Evolutionary conservation across 2,888 invertebrate genomes (phyloP).

Genomic region (Eudasyphora cyanicolor): DNA sequence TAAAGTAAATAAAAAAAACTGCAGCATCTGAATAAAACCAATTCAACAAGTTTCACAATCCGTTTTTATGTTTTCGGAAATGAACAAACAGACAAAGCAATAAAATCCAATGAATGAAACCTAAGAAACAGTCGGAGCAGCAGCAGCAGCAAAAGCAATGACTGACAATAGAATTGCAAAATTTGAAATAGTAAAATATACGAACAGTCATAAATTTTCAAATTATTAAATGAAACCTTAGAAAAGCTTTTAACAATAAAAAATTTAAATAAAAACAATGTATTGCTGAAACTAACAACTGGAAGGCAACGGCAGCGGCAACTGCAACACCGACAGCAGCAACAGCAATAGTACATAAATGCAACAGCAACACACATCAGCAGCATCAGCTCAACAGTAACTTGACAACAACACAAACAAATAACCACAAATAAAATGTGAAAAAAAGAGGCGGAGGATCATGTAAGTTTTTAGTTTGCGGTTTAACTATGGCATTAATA

Average conservation of each 20-base stretch:
- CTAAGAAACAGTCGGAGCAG: conserved; percentile 13
- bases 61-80: not conserved
- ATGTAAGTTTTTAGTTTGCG: conserved; percentile 59
- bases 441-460: conserved; percentile 64
- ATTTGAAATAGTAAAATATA: conserved; percentile 37
- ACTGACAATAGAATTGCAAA: conserved; percentile 60
- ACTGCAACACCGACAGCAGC: not conserved
- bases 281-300: conserved; percentile 37
- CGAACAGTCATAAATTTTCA: conserved; percentile 17
- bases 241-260: conserved; percentile 39
- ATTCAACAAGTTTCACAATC: conserved; percentile 14
- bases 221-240: conserved; percentile 59
- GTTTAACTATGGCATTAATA: conserved; percentile 61
- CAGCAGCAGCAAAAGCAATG: too few relatives aligned
- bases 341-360: conserved; percentile 26
- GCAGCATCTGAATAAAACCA: too few relatives aligned
- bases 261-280: conserved; percentile 40
- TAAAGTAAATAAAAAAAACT: too few relatives aligned
- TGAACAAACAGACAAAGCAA: not conserved
- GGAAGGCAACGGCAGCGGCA: too few relatives aligned
- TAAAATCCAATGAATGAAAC: conserved; percentile 25
- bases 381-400: conserved; percentile 44
- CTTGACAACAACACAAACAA: conserved; percentile 49
- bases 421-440: conserved; percentile 55
- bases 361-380: conserved; percentile 45